Base-by-base conservation (phyloP, 1,140 invertebrate genomes). In the Drosophila grimshawi region DNA sequence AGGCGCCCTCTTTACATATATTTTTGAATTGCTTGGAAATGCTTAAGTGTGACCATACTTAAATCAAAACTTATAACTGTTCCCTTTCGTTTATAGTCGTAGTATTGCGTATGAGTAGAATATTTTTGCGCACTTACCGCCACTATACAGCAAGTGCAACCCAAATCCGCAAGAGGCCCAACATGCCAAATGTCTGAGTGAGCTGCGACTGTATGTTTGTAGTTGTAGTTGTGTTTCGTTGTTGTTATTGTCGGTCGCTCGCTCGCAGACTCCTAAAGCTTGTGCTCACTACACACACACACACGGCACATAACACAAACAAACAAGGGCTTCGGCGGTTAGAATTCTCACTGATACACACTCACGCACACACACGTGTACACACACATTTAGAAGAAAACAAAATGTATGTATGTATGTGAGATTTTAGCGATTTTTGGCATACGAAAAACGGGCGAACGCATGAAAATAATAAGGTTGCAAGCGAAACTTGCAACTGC, bases 121-220 rank as follows among this genome's bases (percentile, higher is more conserved):
- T 49, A 48, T 59, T 27, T 73, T 32, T 60, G 27, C 10, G 6
- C 43, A 86, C 82, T 86, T 88, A 86, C 82, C 82, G 52, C 71
- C 76, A 72, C 69, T 19, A 19, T 19, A 19, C 19, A 19, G 57
- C 63, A 63, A 77, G 48, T 80, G 72, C 78, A 86, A 73, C 49
- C 46, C 46, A 63, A 74, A 46, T 37, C 65, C 56, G 39, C 29
- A 67, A 52, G 53, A 73, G 55, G 67, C 55, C 53, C 63, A 73
- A 73, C 71, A 74, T 74, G 56, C 55, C 65, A 63, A 62, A 29
- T 49, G 35, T 66, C 45, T 32, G 59, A 55, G 62, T 39, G 56
- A 70, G 73, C 52, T 59, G 60, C 33, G 35, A 45, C 56, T 74
- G 65, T 39, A 10, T 75, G 53, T 56, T 49, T 73, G 29, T 48